phyloP scores from a whole-genome alignment of 2,888 invertebrate genomes.

The Calephelis perditalis region DNA sequence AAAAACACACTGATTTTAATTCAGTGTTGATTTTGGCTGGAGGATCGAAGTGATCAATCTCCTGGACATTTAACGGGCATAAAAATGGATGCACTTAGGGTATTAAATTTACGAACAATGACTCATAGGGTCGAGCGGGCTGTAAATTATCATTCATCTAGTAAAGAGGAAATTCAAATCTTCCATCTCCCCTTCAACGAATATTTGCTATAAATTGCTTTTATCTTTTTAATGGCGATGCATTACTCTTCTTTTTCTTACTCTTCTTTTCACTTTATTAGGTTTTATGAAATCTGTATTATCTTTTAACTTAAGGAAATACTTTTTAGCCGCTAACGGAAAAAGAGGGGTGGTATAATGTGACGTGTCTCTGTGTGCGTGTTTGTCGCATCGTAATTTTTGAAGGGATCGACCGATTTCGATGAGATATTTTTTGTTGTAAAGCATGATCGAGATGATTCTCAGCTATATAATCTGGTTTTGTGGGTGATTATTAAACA shows the following conservation, averaged over 20 bases:
- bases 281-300: no score
- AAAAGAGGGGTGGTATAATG: no score
- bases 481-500: no score
- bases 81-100: constrained; percentile 62
- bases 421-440: no score
- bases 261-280: no score
- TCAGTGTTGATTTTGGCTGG: constrained; percentile 11
- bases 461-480: no score
- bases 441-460: no score
- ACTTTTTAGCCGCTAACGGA: no score
- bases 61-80: constrained; percentile 47
- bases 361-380: no score
- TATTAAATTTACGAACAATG: constrained; percentile 69
- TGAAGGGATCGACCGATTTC: no score
- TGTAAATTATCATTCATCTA: constrained; percentile 56
- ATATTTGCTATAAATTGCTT: constrained; percentile 54
- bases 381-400: no score
- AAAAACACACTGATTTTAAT: not conserved
- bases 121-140: constrained; percentile 46
- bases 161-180: constrained; percentile 62
- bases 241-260: not conserved
- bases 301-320: no score
- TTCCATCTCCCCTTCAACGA: constrained; percentile 61
- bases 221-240: constrained; percentile 10
- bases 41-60: constrained; percentile 28